Evolutionary conservation across 2,113 vertebrate species (phyloP).

Genomic region (Podarcis raffonei): DNA sequence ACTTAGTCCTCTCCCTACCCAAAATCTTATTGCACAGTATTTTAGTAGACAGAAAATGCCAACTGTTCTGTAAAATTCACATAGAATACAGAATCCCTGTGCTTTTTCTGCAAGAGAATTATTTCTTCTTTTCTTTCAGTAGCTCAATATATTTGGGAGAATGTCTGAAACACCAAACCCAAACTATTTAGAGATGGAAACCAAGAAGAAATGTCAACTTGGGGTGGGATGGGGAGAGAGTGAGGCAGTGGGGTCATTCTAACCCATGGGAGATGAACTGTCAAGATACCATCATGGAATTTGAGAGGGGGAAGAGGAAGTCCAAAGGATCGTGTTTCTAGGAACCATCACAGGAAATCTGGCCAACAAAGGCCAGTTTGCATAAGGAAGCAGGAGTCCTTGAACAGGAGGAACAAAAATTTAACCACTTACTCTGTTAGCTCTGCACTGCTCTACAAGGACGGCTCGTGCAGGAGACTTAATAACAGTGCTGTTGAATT

Average conservation of each 20-base stretch:
- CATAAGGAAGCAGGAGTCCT: not conserved
- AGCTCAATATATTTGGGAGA: not conserved
- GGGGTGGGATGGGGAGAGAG: not conserved
- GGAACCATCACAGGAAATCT: too few species aligned
- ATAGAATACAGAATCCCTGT: rapidly evolving
- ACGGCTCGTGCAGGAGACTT: not conserved
- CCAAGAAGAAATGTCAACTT: not conserved
- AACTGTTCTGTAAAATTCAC: not conserved
- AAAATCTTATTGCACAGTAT: rapidly evolving
- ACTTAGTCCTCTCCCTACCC: not conserved
- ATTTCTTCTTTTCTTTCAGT: not conserved
- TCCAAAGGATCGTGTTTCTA: not conserved
- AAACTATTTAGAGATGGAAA: not conserved
- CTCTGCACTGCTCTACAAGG: not conserved
- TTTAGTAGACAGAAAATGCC: not conserved
- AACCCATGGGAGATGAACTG: not conserved
- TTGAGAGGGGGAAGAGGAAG: too few species aligned
- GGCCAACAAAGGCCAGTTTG: not conserved
- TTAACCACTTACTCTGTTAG: not conserved
- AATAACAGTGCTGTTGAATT: not conserved
- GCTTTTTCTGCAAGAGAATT: not conserved
- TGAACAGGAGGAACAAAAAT: not conserved
- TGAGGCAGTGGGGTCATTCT: not conserved
- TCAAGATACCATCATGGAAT: too few species aligned
- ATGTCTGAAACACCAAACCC: not conserved